phyloP scores from a whole-genome alignment of 2,113 vertebrate species.

The Ammodytes marinus region DNA sequence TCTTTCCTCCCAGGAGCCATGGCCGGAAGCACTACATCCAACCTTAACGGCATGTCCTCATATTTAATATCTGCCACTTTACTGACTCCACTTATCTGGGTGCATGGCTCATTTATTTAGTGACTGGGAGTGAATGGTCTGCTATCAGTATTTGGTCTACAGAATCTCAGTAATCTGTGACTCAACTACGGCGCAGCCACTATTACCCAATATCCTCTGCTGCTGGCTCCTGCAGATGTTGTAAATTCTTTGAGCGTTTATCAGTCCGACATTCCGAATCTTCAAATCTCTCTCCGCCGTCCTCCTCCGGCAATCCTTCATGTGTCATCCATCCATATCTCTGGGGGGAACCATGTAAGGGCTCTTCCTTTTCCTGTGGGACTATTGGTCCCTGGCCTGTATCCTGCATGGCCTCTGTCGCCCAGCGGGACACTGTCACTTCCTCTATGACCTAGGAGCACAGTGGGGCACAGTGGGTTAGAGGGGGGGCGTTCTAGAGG shows the following conservation, averaged over 20 bases:
- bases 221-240: conserved; percentile 29
- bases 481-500: not conserved
- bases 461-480: not conserved
- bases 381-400: conserved; percentile 44
- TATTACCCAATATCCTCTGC: conserved; percentile 60
- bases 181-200: conserved; percentile 38
- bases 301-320: conserved; percentile 38
- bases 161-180: conserved; percentile 51
- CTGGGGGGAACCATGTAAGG: conserved; percentile 53
- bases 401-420: conserved; percentile 54
- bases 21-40: conserved; percentile 32
- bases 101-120: conserved; percentile 26
- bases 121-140: conserved; percentile 28
- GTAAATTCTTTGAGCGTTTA: conserved; percentile 72
- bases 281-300: conserved; percentile 29
- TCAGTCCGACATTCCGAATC: conserved; percentile 48
- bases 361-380: conserved; percentile 77
- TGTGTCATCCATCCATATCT: conserved; percentile 59
- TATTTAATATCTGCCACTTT: conserved; percentile 52
- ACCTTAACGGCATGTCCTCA: conserved; percentile 31
- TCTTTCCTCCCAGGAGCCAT: conserved; percentile 49
- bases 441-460: conserved; percentile 55
- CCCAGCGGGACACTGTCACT: conserved; percentile 48
- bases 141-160: conserved; percentile 31
- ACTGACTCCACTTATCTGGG: conserved; percentile 54